Evolutionary conservation across 2,113 vertebrate species (phyloP), one percentile per base, ranked within the genome.

Genomic region (Dicerorhinus sumatrensis): DNA sequence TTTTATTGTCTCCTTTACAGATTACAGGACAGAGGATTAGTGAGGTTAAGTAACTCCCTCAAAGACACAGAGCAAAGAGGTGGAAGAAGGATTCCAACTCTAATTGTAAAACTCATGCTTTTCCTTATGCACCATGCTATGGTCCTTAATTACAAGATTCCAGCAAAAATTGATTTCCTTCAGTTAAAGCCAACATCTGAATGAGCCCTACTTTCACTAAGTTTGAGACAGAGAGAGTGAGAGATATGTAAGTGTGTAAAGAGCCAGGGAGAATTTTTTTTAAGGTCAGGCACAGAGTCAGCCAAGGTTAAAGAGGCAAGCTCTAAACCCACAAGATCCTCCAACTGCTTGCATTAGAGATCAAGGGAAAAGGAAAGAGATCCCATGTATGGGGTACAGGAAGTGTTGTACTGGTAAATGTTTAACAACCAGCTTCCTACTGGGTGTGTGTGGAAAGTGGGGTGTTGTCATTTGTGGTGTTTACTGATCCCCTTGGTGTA

Each of bases 1-100:
- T 72, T 90, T 92, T 39, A 70, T 25, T 72, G 14, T 94, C 36
- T 94, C n/a, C 60, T 83, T 88, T 94, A 67, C 60, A 93, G 56
- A 65, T 77, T 84, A 73, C 3, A 86, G 67, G 54, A 77, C 17
- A 73, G 70, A 91, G 21, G 56, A 86, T 96, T 85, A 86, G n/a
- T 33, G 31, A 91, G 58, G 18, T 48, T 67, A 88, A 85, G 6
- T 21, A 42, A 81, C 23, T 91, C 25, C 81, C 86, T 96, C 81
- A 97, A 69, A 91, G 72, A 81, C 23, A 83, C 33, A 85, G 42
- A 94, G 31, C n/a, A 82, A 62, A 86, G 36, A 80, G 31, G 27
- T 82, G 6, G 33, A 75, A 25, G 0, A 3, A 93, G 51, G 8
- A 77, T 89, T 69, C 23, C 7, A 42, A 69, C 27, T 87, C 8